Evolutionary conservation across 2,113 vertebrate species (phyloP).

Genomic region (Oryctolagus cuniculus): DNA sequence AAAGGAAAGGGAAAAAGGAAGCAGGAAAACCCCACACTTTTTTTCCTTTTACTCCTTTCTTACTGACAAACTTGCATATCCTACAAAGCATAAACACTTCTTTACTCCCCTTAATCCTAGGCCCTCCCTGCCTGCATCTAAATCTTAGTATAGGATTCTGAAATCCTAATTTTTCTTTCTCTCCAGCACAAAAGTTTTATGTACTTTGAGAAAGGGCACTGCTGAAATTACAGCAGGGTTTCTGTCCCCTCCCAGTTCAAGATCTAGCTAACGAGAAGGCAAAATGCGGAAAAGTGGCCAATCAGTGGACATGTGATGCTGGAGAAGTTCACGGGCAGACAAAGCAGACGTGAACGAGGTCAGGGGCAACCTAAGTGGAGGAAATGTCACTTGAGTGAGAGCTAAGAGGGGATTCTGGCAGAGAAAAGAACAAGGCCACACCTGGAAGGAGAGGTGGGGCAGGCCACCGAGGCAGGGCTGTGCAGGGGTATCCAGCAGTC

Average conservation of each 20-base stretch:
- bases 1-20: background rate
- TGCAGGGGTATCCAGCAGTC: background rate
- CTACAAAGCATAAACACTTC: background rate
- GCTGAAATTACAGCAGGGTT: background rate
- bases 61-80: background rate
- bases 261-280: background rate
- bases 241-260: background rate
- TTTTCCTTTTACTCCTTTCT: background rate
- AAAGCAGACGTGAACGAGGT: background rate
- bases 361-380: background rate
- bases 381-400: background rate
- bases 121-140: background rate
- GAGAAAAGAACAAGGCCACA: background rate
- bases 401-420: background rate
- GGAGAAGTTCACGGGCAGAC: background rate
- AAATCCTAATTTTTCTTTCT: background rate
- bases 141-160: constrained; percentile 21
- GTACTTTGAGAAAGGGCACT: constrained; percentile 19
- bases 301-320: background rate
- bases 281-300: background rate
- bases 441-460: background rate
- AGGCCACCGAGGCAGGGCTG: background rate
- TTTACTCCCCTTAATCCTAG: background rate
- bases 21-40: background rate
- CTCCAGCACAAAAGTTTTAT: background rate